phyloP scores from a whole-genome alignment of 2,797 vertebrate genomes.

The Schizopygopsis pylzovi region DNA sequence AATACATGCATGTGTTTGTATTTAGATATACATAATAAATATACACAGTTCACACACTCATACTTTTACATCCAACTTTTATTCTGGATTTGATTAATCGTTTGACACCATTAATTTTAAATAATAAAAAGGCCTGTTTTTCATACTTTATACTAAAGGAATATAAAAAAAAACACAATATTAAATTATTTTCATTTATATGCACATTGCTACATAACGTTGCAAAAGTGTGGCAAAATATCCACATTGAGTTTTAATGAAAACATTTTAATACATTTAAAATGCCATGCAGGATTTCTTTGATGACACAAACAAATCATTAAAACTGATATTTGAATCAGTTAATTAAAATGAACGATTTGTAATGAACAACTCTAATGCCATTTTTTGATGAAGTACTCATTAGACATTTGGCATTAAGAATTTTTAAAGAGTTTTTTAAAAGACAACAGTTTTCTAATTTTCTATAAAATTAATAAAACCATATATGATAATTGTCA shows the following conservation, averaged over 20 bases:
- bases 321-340: not conserved
- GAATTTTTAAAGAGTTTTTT: too few relatives aligned
- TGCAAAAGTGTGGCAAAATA: not conserved
- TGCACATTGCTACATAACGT: not conserved
- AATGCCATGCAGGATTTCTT: not conserved
- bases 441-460: not conserved
- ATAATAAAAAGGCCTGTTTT: not conserved
- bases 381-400: not conserved
- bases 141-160: not conserved
- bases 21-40: too few relatives aligned
- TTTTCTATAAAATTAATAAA: not conserved
- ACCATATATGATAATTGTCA: not conserved
- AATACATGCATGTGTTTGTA: too few relatives aligned
- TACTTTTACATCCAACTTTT: too few relatives aligned
- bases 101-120: not conserved
- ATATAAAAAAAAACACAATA: not conserved
- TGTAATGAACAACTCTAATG: not conserved
- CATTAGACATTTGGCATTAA: not conserved
- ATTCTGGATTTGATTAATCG: too few relatives aligned
- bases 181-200: not conserved
- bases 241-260: not conserved
- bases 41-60: too few relatives aligned
- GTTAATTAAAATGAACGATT: not conserved
- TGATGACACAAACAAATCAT: not conserved
- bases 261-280: not conserved